Evolutionary conservation across 2,113 vertebrate genomes (phyloP).

Genomic region (Capreolus pygargus): DNA sequence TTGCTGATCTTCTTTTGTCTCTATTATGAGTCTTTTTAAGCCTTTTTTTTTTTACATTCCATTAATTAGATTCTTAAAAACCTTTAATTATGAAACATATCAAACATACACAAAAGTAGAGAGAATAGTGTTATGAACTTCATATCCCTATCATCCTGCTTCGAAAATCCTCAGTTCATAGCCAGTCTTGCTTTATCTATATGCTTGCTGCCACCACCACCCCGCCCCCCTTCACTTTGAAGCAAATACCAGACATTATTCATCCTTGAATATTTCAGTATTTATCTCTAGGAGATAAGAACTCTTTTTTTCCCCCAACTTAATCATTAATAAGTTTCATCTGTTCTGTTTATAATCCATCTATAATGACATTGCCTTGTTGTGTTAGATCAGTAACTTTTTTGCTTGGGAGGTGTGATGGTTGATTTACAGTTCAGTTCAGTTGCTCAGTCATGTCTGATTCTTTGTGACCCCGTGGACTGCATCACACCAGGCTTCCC

Average conservation of each 20-base stretch:
- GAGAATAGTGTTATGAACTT: not conserved
- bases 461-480: not conserved
- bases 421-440: not conserved
- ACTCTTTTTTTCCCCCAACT: not conserved
- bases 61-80: not conserved
- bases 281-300: not conserved
- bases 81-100: slow-evolving; percentile 12
- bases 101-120: not conserved
- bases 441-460: not conserved
- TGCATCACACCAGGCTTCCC: not conserved
- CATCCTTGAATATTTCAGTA: slow-evolving; percentile 13
- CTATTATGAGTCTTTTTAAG: not conserved
- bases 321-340: not conserved
- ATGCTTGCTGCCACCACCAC: not conserved
- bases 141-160: not conserved
- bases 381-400: not conserved
- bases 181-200: not conserved
- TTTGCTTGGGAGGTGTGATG: not conserved
- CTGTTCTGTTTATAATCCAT: not conserved
- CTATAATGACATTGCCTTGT: not conserved
- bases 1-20: not conserved
- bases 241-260: slow-evolving; percentile 14
- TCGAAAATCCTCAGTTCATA: not conserved
- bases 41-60: not conserved
- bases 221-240: not conserved